phyloP scores from a whole-genome alignment of 2,888 invertebrate species.

The Panorpa germanica region DNA sequence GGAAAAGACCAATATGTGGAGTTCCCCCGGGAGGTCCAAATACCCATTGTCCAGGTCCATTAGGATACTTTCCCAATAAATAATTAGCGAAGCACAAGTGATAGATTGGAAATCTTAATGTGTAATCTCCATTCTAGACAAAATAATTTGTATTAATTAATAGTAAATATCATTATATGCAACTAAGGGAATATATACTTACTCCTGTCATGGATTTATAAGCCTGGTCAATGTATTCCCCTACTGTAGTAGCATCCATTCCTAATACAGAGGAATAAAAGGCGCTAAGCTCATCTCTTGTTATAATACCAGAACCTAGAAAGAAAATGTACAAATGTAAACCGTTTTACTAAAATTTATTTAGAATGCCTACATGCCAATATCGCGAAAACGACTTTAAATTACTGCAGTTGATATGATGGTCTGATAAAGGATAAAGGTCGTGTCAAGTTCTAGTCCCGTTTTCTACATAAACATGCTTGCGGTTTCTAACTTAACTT shows the following conservation, averaged over 20 bases:
- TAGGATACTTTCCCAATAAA: constrained; percentile 52
- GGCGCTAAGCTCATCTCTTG: constrained; percentile 40
- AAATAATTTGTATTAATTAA: constrained; percentile 13
- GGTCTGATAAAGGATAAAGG: too few species aligned
- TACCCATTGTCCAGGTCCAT: constrained; percentile 57
- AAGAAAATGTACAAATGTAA: constrained; percentile 15
- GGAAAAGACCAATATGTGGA: constrained; percentile 38
- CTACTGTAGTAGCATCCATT: constrained; percentile 36
- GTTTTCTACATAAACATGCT: too few species aligned
- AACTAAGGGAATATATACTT: constrained; percentile 19
- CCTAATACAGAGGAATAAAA: constrained; percentile 56
- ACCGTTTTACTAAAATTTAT: constrained; percentile 6
- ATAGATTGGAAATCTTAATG: constrained; percentile 45
- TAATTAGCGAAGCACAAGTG: constrained; percentile 56
- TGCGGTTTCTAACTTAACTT: too few species aligned
- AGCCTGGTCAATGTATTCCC: constrained; percentile 44
- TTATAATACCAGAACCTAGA: constrained; percentile 43
- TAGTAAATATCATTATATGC: constrained; percentile 3
- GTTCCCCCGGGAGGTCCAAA: constrained; percentile 39
- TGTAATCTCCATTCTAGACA: constrained; percentile 47
- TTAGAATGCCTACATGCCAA: neutral
- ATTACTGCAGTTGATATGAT: too few species aligned
- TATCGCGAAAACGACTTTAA: neutral
- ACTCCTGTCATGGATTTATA: constrained; percentile 56
- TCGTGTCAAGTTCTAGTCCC: too few species aligned